Evolutionary conservation across 2,888 invertebrate species (phyloP), one percentile per base, ranked within the genome.

Genomic region (Danaus chrysippus): DNA sequence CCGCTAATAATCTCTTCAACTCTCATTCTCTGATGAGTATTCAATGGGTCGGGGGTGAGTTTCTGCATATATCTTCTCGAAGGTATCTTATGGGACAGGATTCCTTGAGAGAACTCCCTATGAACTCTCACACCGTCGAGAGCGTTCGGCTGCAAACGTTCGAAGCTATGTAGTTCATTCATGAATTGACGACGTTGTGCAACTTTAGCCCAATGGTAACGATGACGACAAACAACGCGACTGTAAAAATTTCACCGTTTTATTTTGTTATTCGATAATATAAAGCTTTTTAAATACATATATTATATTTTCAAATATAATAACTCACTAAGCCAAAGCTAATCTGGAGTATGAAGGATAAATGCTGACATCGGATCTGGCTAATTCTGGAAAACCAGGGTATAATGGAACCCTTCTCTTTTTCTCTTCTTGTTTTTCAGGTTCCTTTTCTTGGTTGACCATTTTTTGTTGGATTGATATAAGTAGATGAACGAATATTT

Each of bases 111-210:
- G 77, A 94, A 94, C 73, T 93, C 92, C 41, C 94, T 82, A 72
- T 94, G 93, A 12, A 94, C 91, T 73, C 93, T 83, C 0, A 94
- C 93, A 12, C 94, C 93, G 63, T 93, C 93, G 63, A 94, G 74
- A 1, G 94, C 94, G 71, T 92, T 92, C 9, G 91, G 82, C 74
- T 94, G 94, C 60, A 93, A 87, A 67, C 88, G 87, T 77, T 94
- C 93, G 71, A 94, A 93, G 69, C 90, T 91, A 70, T 88, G 87
- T 1, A 94, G 88, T 77, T 94, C 94, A 61, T 81, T 91, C 83
- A 93, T 92, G 69, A 94, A 92, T 71, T 94, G 93, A 55, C 83
- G 90, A 56, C 91, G 91, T 69, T 92, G 92, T 15, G 87, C 84
- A 59, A 84, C 83, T 54, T 87, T 91, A 0, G 91, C 85, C 77